phyloP scores from a whole-genome alignment of 2,888 invertebrate genomes.

The Eupithecia abbreviata region DNA sequence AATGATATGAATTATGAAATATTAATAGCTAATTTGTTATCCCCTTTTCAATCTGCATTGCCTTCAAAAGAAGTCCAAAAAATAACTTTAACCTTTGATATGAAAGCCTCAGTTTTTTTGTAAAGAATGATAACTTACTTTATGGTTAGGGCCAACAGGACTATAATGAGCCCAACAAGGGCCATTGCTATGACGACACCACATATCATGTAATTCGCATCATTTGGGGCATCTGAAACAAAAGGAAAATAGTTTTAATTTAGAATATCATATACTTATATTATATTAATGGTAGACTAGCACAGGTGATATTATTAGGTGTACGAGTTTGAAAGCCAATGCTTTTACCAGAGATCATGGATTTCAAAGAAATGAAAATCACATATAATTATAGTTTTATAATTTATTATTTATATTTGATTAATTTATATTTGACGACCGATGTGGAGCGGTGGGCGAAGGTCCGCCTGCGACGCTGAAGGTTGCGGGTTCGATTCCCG shows the following conservation, averaged over 20 bases:
- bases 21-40: no score
- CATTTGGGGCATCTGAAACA: conserved; percentile 92
- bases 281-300: background rate
- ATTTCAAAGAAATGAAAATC: background rate
- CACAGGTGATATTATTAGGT: background rate
- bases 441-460: no score
- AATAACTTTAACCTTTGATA: background rate
- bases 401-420: no score
- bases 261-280: background rate
- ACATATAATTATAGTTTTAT: background rate
- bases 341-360: background rate
- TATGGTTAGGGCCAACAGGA: conserved; percentile 91
- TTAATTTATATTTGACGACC: no score
- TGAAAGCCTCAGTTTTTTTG: background rate
- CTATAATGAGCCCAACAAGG: conserved; percentile 90
- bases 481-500: no score
- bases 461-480: no score
- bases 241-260: conserved; percentile 50
- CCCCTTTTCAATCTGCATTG: no score
- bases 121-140: conserved; percentile 83
- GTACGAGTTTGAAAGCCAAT: background rate
- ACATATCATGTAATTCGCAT: conserved; percentile 92
- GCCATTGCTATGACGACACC: conserved; percentile 93
- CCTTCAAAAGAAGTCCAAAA: background rate
- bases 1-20: no score